Percentiles rank a stretch among this genome's conserved stretches.
Conservation (phyloP, 2,113 vertebrate species). For the Odontophorus gujanensis region DNA sequence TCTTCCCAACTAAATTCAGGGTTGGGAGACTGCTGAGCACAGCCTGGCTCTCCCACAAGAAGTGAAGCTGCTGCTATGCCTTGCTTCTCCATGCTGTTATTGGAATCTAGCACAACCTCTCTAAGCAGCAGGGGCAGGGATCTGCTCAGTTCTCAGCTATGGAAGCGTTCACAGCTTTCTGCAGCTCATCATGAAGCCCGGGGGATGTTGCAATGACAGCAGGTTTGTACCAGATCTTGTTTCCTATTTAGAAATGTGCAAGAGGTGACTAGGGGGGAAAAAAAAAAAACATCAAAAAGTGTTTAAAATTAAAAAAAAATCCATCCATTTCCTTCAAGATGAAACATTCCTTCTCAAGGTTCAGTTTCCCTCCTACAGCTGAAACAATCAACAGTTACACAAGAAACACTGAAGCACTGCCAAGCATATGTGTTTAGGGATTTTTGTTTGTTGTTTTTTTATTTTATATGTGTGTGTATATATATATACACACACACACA, state of each 20-base stretch:
- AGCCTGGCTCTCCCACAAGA: neutral
- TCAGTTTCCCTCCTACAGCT: neutral
- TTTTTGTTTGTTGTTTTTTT: neutral
- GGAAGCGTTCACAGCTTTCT: neutral
- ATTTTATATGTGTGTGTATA: neutral
- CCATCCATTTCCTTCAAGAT: neutral
- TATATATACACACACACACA: too few species aligned
- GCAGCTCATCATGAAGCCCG: neutral
- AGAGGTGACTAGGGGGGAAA: rapidly evolving
- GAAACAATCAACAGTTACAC: neutral
- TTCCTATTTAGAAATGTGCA: neutral
- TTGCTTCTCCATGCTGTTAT: neutral
- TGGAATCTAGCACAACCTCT: neutral
- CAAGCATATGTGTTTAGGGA: neutral
- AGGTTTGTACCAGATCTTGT: neutral
- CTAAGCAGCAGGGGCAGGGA: neutral
- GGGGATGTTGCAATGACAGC: neutral
- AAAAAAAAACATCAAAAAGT: neutral
- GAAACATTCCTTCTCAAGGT: neutral
- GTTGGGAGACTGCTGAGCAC: neutral
- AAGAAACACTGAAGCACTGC: neutral
- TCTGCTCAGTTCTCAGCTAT: neutral
- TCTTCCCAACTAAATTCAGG: neutral
- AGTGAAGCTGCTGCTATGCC: neutral
- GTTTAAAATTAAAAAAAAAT: neutral